These are phyloP conservation scores for Molossus molossus DNA, from an alignment of 2,797 vertebrate genomes.

Conservation along the genomic window DNA sequence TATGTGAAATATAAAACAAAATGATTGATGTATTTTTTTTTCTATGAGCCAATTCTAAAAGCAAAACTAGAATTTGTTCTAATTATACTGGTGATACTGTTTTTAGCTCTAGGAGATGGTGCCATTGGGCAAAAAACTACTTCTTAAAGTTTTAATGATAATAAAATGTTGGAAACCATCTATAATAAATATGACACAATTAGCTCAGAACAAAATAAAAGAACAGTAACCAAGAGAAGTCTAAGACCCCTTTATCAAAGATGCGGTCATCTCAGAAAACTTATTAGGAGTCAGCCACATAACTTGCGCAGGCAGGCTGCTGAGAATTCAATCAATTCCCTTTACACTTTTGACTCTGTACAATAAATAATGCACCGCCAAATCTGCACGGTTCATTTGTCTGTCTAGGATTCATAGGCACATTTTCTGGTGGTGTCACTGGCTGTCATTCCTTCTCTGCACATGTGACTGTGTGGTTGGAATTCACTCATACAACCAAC, in stretches of 20 bases:
- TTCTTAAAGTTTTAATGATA: slow-evolving; percentile 40
- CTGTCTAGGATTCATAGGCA: not conserved
- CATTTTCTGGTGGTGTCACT: not conserved
- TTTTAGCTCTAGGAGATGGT: slow-evolving; percentile 9
- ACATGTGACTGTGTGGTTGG: not conserved
- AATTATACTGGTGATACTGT: not conserved
- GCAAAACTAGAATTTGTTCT: slow-evolving; percentile 4
- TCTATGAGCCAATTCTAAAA: slow-evolving; percentile 19
- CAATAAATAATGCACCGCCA: not conserved
- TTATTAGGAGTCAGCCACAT: not conserved
- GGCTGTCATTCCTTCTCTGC: not conserved
- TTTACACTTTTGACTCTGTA: not conserved
- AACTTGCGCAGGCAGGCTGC: not conserved
- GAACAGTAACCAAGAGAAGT: not conserved
- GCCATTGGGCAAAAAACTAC: not conserved
- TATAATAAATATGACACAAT: not conserved
- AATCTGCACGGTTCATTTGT: not conserved
- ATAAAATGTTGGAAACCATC: not conserved
- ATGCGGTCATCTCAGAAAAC: not conserved
- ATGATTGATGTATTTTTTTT: not conserved
- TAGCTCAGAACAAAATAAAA: not conserved
- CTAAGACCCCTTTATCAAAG: not conserved
- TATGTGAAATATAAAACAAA: slow-evolving; percentile 38
- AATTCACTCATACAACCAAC: slow-evolving; percentile 4
- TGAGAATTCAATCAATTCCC: not conserved